A percentile compares a stretch with the other conserved stretches of the same genome.
Conservation (phyloP, 1,140 invertebrate genomes). For the Calliopsis andreniformis region DNA sequence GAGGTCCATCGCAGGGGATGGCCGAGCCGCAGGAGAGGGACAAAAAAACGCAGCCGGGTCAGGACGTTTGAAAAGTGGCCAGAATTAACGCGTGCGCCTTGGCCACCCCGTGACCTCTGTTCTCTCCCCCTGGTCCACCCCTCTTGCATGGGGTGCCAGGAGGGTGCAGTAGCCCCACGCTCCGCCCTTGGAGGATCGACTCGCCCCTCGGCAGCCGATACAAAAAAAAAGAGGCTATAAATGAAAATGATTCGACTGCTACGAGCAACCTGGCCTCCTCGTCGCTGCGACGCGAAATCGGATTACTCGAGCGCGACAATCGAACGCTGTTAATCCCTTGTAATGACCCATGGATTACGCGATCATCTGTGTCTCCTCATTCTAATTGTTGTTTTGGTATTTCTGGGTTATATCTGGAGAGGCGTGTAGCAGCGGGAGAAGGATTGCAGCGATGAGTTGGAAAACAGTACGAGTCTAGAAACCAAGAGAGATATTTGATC, state of each 20-base stretch:
- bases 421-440: too few relatives aligned
- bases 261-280: slow-evolving; percentile 15
- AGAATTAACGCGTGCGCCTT: slow-evolving; percentile 76
- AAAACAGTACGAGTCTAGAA: too few relatives aligned
- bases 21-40: slow-evolving; percentile 28
- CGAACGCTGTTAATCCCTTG: slow-evolving; percentile 6
- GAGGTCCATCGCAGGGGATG: slow-evolving; percentile 34
- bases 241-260: slow-evolving; percentile 63
- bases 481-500: too few relatives aligned
- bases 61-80: slow-evolving; percentile 76
- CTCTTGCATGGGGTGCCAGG: slow-evolving; percentile 22
- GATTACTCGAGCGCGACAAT: slow-evolving; percentile 53
- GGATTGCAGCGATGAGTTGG: too few relatives aligned
- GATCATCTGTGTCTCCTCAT: neutral
- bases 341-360: slow-evolving; percentile 34
- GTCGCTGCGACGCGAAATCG: slow-evolving; percentile 65
- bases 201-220: slow-evolving; percentile 53
- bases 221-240: slow-evolving; percentile 70
- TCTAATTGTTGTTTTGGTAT: too few relatives aligned
- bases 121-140: slow-evolving; percentile 16
- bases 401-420: too few relatives aligned
- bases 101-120: slow-evolving; percentile 39
- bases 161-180: slow-evolving; percentile 39
- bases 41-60: slow-evolving; percentile 61
- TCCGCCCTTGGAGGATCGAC: slow-evolving; percentile 50